phyloP scores from a whole-genome alignment of 2,797 vertebrate species.

The Simalia tracyae region DNA sequence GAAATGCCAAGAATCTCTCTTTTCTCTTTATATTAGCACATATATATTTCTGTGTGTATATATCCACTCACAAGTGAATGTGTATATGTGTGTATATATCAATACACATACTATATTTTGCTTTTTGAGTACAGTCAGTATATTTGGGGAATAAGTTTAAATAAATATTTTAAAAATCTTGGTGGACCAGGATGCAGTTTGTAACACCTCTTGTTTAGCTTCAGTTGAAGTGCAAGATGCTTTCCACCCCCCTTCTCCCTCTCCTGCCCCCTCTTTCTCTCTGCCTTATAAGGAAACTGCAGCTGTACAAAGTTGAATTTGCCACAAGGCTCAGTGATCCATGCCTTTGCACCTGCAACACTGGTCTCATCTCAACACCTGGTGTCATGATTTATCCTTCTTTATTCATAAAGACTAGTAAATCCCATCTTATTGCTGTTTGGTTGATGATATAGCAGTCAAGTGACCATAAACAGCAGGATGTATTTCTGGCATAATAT shows the following conservation, averaged over 20 bases:
- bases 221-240: conserved; percentile 55
- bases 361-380: conserved; percentile 78
- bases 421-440: conserved; percentile 60
- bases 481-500: conserved; percentile 61
- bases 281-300: conserved; percentile 68
- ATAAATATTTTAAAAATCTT: background rate
- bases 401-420: conserved; percentile 65
- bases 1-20: conserved; percentile 21
- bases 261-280: background rate
- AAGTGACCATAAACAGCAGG: conserved; percentile 66
- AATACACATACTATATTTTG: conserved; percentile 30
- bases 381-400: conserved; percentile 73
- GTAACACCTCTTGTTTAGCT: conserved; percentile 52
- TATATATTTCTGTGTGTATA: background rate
- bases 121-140: background rate
- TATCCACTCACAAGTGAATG: background rate
- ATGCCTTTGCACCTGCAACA: conserved; percentile 87
- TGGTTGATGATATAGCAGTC: conserved; percentile 57
- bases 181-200: conserved; percentile 28
- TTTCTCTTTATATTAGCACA: background rate
- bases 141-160: background rate
- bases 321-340: conserved; percentile 72
- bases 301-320: conserved; percentile 75
- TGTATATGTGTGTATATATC: background rate
- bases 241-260: conserved; percentile 49